A percentile compares a stretch with the other conserved stretches of the same genome.
phyloP scores from a whole-genome alignment of 2,888 invertebrate genomes.

The Caenorhabditis afra region DNA sequence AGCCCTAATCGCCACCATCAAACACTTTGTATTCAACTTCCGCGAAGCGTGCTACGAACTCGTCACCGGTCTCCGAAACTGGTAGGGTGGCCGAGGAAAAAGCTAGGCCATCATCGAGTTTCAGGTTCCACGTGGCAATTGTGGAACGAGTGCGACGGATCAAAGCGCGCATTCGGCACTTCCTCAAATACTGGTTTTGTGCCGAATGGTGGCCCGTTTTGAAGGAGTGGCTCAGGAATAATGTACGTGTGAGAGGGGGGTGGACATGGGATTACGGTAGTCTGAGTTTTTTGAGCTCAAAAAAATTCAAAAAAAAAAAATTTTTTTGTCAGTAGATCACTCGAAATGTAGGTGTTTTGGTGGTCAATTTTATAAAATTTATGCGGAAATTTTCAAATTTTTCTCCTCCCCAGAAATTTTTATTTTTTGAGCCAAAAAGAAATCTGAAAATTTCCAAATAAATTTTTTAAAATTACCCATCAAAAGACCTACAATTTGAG shows the following conservation, averaged over 20 bases:
- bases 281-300: conserved; percentile 1
- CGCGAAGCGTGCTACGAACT: conserved; percentile 45
- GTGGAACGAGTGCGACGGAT: conserved; percentile 40
- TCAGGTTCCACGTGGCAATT: conserved; percentile 50
- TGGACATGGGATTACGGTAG: no score
- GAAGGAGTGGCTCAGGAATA: conserved; percentile 65
- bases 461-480: no score
- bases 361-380: no score
- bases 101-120: no score
- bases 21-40: conserved; percentile 58
- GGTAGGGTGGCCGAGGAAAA: no score
- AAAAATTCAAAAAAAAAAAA: neutral
- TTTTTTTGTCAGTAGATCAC: no score
- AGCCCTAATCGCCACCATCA: conserved; percentile 49
- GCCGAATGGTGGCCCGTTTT: conserved; percentile 77
- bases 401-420: no score
- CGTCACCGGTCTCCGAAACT: conserved; percentile 38
- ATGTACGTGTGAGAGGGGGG: conserved; percentile 30
- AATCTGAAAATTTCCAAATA: no score
- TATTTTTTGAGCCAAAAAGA: no score
- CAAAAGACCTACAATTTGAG: no score
- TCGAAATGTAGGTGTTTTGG: no score
- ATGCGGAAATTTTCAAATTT: no score
- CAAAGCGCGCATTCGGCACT: conserved; percentile 8
- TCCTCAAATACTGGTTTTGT: conserved; percentile 74